Percentiles rank a stretch among this genome's conserved stretches.
These are phyloP conservation scores for Heliocidaris erythrogramma DNA, from an alignment of 35 echinoderm and acorn worm genomes.

Conservation along the genomic window DNA sequence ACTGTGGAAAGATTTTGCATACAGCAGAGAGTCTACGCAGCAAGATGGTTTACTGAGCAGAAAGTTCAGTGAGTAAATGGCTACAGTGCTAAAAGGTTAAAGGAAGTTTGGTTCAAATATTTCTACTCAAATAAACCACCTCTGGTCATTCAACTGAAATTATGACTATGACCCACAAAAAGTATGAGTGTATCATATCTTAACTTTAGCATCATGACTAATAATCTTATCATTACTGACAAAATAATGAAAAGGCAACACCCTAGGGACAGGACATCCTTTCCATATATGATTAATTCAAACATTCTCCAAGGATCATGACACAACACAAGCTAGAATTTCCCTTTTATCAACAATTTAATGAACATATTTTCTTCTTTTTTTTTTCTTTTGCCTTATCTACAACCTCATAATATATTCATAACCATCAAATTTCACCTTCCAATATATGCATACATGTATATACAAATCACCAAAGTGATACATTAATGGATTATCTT, in stretches of 20 bases:
- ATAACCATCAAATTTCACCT: neutral
- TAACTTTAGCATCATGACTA: neutral
- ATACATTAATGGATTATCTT: neutral
- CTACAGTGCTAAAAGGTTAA: no score
- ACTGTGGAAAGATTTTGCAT: no score
- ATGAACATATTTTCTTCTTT: neutral
- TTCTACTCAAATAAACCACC: no score
- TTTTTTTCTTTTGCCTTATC: neutral
- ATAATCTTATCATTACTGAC: neutral
- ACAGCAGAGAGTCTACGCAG: no score
- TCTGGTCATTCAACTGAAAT: no score
- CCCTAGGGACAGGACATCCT: neutral
- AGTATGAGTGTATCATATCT: no score
- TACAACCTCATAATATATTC: conserved; percentile 12
- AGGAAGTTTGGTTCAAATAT: no score
- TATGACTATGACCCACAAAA: no score
- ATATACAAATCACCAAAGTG: conserved; percentile 6
- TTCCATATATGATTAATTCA: neutral
- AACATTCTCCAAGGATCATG: neutral
- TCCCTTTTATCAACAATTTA: neutral
- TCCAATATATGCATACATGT: neutral
- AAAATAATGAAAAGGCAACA: neutral
- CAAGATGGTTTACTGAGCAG: no score
- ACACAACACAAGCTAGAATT: neutral
- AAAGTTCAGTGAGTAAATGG: no score